Conservation (phyloP, 2,113 vertebrate species). For the Axis porcinus region DNA sequence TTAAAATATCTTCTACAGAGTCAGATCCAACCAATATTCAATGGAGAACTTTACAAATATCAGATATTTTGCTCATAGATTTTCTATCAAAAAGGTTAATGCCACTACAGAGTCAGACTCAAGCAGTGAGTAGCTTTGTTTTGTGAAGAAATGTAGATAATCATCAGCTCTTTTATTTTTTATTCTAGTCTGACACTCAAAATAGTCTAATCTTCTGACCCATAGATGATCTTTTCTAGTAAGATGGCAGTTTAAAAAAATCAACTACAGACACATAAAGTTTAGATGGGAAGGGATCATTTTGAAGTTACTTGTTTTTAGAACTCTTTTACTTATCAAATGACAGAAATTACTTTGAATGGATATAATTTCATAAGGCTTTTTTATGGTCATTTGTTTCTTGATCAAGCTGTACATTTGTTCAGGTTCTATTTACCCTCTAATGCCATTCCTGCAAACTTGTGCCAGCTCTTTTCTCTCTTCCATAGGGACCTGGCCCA, state of each 20-base stretch:
- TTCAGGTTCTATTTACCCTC: background rate
- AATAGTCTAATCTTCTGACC: background rate
- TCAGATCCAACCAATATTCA: background rate
- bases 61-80: background rate
- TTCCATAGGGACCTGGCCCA: conserved; percentile 29
- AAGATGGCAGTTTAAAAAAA: conserved; percentile 6
- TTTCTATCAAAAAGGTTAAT: background rate
- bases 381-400: conserved; percentile 34
- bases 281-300: background rate
- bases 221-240: background rate
- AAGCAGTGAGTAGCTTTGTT: background rate
- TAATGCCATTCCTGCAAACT: background rate
- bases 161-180: background rate
- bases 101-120: background rate
- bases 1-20: conserved; percentile 9
- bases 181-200: background rate
- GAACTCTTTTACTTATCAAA: background rate
- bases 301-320: conserved; percentile 22
- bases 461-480: background rate
- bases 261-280: background rate
- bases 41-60: background rate
- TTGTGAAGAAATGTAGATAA: background rate
- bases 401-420: background rate
- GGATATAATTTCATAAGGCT: conserved; percentile 30
- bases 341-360: background rate